phyloP scores from a whole-genome alignment of 2,888 invertebrate genomes.

The Odontocolon sp. region DNA sequence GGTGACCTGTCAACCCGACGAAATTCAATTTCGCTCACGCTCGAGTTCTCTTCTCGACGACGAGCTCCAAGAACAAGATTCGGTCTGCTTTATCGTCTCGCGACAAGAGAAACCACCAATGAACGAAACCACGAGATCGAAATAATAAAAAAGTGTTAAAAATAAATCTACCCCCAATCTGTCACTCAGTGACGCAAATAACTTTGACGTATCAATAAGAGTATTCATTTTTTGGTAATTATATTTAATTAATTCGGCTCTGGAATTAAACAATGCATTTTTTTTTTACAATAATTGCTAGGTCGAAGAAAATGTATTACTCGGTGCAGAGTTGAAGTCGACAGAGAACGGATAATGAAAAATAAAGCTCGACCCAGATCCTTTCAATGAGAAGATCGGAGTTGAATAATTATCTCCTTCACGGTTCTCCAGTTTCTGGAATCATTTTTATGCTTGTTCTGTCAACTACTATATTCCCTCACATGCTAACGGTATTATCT shows the following conservation, averaged over 20 bases:
- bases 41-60: background rate
- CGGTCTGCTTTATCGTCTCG: slow-evolving; percentile 3
- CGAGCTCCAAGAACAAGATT: background rate
- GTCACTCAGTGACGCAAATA: too few species aligned
- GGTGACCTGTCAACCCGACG: slow-evolving; percentile 28
- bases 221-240: too few species aligned
- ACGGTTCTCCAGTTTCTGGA: background rate
- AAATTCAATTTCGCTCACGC: slow-evolving; percentile 42
- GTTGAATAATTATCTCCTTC: too few species aligned
- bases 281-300: slow-evolving; percentile 17
- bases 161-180: too few species aligned
- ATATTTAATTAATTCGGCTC: too few species aligned
- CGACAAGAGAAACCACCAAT: slow-evolving; percentile 36
- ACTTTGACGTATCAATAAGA: too few species aligned
- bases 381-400: background rate
- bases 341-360: slow-evolving; percentile 9
- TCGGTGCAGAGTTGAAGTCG: background rate
- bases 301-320: background rate
- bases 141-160: too few species aligned
- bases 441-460: background rate
- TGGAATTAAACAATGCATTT: too few species aligned
- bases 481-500: too few species aligned
- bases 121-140: too few species aligned
- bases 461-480: background rate
- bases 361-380: slow-evolving; percentile 21